phyloP scores from a whole-genome alignment of 2,888 invertebrate genomes.

The Choreutis nemorana region DNA sequence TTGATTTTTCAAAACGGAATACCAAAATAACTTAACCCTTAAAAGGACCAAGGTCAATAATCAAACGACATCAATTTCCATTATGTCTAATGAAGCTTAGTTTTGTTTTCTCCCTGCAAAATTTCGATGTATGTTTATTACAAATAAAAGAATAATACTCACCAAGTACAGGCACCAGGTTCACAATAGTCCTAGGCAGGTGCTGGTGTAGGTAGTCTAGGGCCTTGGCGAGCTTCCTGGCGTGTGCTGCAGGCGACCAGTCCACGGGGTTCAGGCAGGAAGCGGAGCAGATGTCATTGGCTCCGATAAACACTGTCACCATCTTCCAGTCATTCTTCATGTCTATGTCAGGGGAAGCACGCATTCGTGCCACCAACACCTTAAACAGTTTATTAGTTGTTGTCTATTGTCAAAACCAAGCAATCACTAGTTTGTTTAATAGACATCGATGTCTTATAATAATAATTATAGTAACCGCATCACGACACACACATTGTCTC shows the following conservation, averaged over 20 bases:
- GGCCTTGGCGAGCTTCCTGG: slow-evolving; percentile 68
- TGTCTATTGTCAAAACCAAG: no score
- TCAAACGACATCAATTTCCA: no score
- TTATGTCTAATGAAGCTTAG: no score
- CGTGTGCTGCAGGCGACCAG: slow-evolving; percentile 70
- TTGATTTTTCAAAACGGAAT: no score
- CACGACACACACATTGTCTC: no score
- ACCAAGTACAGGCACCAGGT: slow-evolving; percentile 77
- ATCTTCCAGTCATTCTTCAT: slow-evolving; percentile 76
- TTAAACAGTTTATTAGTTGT: no score
- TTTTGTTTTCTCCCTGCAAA: no score
- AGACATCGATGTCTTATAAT: no score
- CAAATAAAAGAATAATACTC: slow-evolving; percentile 20
- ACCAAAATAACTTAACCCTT: no score
- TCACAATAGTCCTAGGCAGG: slow-evolving; percentile 74
- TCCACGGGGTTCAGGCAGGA: slow-evolving; percentile 69
- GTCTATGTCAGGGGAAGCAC: slow-evolving; percentile 66
- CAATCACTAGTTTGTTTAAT: no score
- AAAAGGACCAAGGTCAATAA: no score
- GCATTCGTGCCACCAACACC: slow-evolving; percentile 73
- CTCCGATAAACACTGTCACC: slow-evolving; percentile 78
- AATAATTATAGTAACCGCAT: no score
- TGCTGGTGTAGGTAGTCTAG: slow-evolving; percentile 72
- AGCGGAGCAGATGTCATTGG: slow-evolving; percentile 78
- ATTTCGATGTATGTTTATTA: not conserved